Evolutionary conservation across 2,797 vertebrate species (phyloP), one percentile per base, ranked within the genome.

Genomic region (Mastacembelus armatus): DNA sequence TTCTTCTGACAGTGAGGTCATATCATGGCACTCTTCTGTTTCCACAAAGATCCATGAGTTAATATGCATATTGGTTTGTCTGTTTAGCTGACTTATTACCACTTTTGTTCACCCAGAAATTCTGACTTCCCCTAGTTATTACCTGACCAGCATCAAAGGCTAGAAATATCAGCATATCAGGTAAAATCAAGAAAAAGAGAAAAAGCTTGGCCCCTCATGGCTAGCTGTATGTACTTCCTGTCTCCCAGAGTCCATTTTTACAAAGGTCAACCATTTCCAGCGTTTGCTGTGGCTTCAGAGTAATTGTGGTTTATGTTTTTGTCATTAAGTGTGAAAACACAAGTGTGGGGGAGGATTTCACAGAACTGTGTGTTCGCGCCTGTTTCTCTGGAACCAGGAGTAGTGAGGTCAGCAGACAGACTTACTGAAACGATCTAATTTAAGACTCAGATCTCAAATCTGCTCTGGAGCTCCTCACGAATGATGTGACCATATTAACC

Each of bases 251-350:
- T 68, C 52, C 59, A 29, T 74, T 59, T 44, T 12, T 24, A 66
- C 57, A 77, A 79, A 80, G 81, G 76, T 85, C 76, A 77, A 57
- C 63, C 40, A 30, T 62, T 85, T 86, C 76, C 76, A 59, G 82
- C 85, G 74, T 74, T 57, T 56, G 56, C 9, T 26, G 52, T 42
- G 66, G 76, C 70, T 90, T 85, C 52, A 43, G 71, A 73, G 82
- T 83, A 91, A 89, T 81, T 66, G 74, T 43, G 73, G 76, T 82
- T 80, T 26, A 39, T 48, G 69, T 60, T 78, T 85, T 71, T 86
- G 78, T 72, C 80, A 90, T 91, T 90, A 91, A 83, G 89, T 84
- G 88, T 80, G 85, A 90, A 89, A 90, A 84, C 87, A 78, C n/a
- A 66, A 87, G 73, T 71, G 80, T 70, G 90, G 74, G 84, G 86